A percentile compares a stretch with the other conserved stretches of the same genome.
Conservation (phyloP, 2,113 vertebrate species). For the Chaetodon auriga region DNA sequence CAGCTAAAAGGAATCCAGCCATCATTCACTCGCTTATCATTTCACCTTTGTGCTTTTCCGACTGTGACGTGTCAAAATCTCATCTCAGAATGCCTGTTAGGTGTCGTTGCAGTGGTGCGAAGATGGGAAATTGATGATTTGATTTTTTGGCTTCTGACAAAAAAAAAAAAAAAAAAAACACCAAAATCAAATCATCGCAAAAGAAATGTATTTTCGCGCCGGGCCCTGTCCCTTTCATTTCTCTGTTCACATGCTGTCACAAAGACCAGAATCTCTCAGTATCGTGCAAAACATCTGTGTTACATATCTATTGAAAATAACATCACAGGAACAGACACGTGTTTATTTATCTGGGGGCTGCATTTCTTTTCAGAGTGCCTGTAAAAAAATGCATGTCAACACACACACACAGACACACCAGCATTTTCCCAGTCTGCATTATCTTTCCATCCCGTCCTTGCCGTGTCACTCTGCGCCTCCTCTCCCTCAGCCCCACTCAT, state of each 20-base stretch:
- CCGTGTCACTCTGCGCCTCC: not conserved
- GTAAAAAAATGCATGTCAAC: not conserved
- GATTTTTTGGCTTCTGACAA: conserved; percentile 3
- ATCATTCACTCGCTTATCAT: not conserved
- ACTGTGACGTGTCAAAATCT: not conserved
- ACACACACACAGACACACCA: not conserved
- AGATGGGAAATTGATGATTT: not conserved
- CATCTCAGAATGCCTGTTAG: not conserved
- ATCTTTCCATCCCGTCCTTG: conserved; percentile 15
- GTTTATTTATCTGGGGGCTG: not conserved
- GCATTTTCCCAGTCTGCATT: conserved; percentile 18
- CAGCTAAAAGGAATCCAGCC: not conserved
- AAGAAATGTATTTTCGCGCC: not conserved
- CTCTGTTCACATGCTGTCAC: not conserved
- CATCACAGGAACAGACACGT: not conserved
- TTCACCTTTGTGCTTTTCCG: not conserved
- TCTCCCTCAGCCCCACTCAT: not conserved
- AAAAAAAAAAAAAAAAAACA: no score
- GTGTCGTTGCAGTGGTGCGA: not conserved
- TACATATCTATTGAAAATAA: not conserved
- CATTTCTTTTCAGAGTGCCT: not conserved
- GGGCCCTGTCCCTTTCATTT: not conserved
- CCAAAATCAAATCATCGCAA: not conserved
- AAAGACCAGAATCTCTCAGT: not conserved
- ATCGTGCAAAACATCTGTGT: conserved; percentile 12